Conservation (phyloP, 2,888 invertebrate species). For the Zaprionus obscuricornis region DNA sequence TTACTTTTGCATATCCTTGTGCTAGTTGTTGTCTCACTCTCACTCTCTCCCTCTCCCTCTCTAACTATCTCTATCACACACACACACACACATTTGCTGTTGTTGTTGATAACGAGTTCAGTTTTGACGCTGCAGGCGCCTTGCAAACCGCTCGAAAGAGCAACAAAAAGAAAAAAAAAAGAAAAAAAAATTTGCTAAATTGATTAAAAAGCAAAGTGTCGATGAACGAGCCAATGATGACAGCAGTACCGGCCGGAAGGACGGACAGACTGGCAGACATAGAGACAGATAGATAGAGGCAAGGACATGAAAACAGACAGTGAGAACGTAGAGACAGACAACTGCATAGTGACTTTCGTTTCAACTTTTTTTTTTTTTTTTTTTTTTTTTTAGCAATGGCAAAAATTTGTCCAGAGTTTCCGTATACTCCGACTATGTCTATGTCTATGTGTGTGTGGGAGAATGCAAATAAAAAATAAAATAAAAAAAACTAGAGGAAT, state of each 20-base stretch:
- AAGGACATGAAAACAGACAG: slow-evolving; percentile 48
- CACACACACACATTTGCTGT: no score
- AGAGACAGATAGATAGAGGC: slow-evolving; percentile 25
- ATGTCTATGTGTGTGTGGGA: no score
- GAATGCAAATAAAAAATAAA: no score
- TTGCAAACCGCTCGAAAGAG: slow-evolving; percentile 12
- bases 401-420: no score
- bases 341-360: no score
- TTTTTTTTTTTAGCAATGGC: no score
- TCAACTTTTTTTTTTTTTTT: no score
- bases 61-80: no score
- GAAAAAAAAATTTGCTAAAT: slow-evolving; percentile 72
- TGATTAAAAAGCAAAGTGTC: slow-evolving; percentile 81
- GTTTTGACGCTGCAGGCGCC: slow-evolving; percentile 36
- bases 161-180: slow-evolving; percentile 45
- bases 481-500: no score
- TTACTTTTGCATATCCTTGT: slow-evolving; percentile 70
- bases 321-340: no score
- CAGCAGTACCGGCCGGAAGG: slow-evolving; percentile 49
- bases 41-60: no score
- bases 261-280: slow-evolving; percentile 15
- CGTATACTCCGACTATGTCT: no score
- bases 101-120: slow-evolving; percentile 43
- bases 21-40: slow-evolving; percentile 8
- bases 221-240: slow-evolving; percentile 78